phyloP scores from a whole-genome alignment of 2,113 vertebrate genomes.

The Gadus chalcogrammus region DNA sequence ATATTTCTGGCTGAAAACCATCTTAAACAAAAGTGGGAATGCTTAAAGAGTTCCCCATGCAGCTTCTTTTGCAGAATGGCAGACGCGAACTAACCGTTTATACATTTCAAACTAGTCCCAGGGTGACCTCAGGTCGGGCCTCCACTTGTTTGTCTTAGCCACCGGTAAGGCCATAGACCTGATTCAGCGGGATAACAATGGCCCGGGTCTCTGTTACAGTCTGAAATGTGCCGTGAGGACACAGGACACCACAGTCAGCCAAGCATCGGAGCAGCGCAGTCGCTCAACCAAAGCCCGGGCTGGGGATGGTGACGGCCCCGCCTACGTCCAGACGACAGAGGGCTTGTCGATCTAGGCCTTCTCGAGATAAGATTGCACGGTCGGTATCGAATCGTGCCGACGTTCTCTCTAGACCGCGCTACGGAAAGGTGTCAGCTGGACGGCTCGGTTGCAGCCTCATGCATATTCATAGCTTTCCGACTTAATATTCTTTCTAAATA shows the following conservation, averaged over 20 bases:
- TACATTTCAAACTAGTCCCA: too few relatives aligned
- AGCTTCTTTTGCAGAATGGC: too few relatives aligned
- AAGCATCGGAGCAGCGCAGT: slow-evolving; percentile 52
- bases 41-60: too few relatives aligned
- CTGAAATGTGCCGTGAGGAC: slow-evolving; percentile 45
- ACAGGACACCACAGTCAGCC: slow-evolving; percentile 69
- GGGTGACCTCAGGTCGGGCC: too few relatives aligned
- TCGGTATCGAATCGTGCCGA: slow-evolving; percentile 65
- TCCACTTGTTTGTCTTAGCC: too few relatives aligned
- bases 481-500: slow-evolving; percentile 30
- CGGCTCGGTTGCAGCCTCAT: slow-evolving; percentile 49
- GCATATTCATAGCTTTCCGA: slow-evolving; percentile 47
- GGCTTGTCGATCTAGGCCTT: slow-evolving; percentile 45
- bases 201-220: slow-evolving; percentile 29
- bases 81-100: too few relatives aligned
- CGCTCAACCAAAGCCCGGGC: slow-evolving; percentile 61
- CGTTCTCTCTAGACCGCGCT: slow-evolving; percentile 54
- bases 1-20: too few relatives aligned
- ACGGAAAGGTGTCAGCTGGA: slow-evolving; percentile 62
- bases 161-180: too few relatives aligned
- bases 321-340: slow-evolving; percentile 47
- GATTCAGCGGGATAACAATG: too few relatives aligned
- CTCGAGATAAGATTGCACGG: slow-evolving; percentile 65
- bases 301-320: slow-evolving; percentile 42
- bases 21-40: too few relatives aligned